Base-by-base conservation (phyloP, 2,797 vertebrate species). In the Chrysocyon brachyurus region DNA sequence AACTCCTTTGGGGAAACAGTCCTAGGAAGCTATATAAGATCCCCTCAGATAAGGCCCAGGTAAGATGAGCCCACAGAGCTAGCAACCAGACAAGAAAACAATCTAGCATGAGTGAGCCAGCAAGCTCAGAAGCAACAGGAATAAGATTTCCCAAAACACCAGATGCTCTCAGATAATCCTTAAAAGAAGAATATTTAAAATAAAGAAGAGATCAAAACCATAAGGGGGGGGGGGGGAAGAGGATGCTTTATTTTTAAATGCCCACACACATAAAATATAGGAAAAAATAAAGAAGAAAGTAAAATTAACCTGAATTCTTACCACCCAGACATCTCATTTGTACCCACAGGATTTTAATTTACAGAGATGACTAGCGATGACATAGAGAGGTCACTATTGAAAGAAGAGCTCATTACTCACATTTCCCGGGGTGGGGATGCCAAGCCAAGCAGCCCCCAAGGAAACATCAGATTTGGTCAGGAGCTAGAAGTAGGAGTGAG, bases 301-400 rank as follows among this genome's bases (percentile, higher is more conserved):
- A 92, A 95, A 96, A 92, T 59, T 73, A 87, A 90, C 10, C 12
- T 91, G 64, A 86, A 59, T 64, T 70, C 52, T 87, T 85, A 68
- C 15, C 31, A 90, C 26, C 59, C 31, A 89, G 54, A 70, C 68
- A 36, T 22, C 12, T 79, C 22, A 87, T 49, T 93, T 87, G 33
- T 36, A 70, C 54, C 16, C 11, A 49, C 11, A 79, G 24, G 54
- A 22, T 79, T 79, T 87, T 87, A 68, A 87, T 78, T 66, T 79
- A 49, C 19, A 17, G 24, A 36, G 54, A 21, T 79, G 22, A 52
- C 63, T 70, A 52, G 12, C 31, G 40, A 59, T 52, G 54, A 79
- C 8, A 17, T 21, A 22, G 49, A 68, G 36, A 79, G 36, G 17
- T 46, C 15, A 56, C 21, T 19, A 14, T 9, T 57, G 49, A 7